Conservation (phyloP, 2,888 invertebrate genomes). For the Notodromas monacha region DNA sequence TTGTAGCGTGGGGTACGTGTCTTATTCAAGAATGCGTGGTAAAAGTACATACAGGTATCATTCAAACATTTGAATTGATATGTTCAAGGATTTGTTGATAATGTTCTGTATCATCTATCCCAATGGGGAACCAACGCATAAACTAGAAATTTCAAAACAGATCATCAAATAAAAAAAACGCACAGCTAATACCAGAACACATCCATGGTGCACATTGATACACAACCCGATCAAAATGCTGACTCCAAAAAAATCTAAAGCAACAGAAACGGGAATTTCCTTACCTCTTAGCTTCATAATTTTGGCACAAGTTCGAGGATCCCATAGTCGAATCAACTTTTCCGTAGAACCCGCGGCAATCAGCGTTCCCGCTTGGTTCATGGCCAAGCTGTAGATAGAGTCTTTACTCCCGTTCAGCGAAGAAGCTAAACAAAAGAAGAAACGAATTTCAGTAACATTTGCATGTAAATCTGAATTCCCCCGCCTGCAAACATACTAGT, state of each 20-base stretch:
- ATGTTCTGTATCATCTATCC: too few species aligned
- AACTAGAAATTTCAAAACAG: background rate
- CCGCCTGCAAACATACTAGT: slow-evolving; percentile 32
- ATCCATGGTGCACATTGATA: too few species aligned
- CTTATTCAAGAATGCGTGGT: too few species aligned
- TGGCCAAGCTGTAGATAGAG: slow-evolving; percentile 89
- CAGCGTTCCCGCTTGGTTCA: slow-evolving; percentile 82
- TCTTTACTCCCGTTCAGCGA: slow-evolving; percentile 86
- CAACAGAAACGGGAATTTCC: background rate
- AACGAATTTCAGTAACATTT: background rate
- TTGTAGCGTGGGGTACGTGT: too few species aligned
- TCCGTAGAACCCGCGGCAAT: slow-evolving; percentile 88
- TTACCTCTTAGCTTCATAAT: slow-evolving; percentile 65
- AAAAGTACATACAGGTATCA: too few species aligned
- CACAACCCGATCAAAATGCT: too few species aligned
- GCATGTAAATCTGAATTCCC: background rate
- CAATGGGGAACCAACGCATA: too few species aligned
- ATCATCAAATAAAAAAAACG: too few species aligned
- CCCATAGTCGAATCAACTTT: slow-evolving; percentile 80
- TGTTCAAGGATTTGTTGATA: too few species aligned
- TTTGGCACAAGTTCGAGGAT: slow-evolving; percentile 71
- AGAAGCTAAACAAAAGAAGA: slow-evolving; percentile 29
- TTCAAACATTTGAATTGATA: too few species aligned
- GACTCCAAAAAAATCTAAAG: too few species aligned
- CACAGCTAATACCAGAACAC: background rate